Conservation (phyloP, 1,140 invertebrate species). For the Drosophila gunungcola region DNA sequence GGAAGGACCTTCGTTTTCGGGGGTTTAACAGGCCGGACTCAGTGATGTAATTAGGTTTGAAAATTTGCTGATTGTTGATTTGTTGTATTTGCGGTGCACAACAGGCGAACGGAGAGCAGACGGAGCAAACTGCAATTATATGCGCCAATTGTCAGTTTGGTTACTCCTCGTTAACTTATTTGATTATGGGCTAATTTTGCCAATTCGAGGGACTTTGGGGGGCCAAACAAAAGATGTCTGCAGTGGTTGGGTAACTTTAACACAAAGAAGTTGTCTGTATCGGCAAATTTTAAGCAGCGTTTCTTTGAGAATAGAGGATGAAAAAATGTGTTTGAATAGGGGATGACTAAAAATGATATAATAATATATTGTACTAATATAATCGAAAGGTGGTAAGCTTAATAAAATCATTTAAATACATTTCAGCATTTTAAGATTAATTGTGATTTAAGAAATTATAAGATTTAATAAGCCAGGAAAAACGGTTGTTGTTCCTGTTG, state of each 20-base stretch:
- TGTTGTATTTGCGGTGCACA: constrained; percentile 39
- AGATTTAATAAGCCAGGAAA: no score
- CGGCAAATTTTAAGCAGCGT: background rate
- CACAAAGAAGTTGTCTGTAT: background rate
- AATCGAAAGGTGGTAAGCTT: no score
- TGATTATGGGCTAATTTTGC: constrained; percentile 75
- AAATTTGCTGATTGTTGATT: constrained; percentile 72
- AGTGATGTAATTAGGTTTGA: constrained; percentile 74
- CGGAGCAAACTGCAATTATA: constrained; percentile 63
- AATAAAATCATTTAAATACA: no score
- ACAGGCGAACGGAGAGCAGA: background rate
- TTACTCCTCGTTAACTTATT: constrained; percentile 77
- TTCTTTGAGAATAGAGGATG: no score
- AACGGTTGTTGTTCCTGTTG: no score
- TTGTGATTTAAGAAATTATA: no score
- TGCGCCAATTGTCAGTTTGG: constrained; percentile 77
- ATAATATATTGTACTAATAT: no score
- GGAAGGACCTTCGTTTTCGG: constrained; percentile 49
- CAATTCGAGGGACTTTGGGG: constrained; percentile 5
- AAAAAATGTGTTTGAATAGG: no score
- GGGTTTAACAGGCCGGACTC: constrained; percentile 22
- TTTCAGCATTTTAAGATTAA: no score
- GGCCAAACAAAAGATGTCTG: background rate
- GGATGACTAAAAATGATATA: no score
- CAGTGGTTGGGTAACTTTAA: background rate